A percentile compares a stretch with the other conserved stretches of the same genome.
These are phyloP conservation scores for Proisotoma minuta DNA, from an alignment of 2,888 invertebrate species.

Conservation along the genomic window DNA sequence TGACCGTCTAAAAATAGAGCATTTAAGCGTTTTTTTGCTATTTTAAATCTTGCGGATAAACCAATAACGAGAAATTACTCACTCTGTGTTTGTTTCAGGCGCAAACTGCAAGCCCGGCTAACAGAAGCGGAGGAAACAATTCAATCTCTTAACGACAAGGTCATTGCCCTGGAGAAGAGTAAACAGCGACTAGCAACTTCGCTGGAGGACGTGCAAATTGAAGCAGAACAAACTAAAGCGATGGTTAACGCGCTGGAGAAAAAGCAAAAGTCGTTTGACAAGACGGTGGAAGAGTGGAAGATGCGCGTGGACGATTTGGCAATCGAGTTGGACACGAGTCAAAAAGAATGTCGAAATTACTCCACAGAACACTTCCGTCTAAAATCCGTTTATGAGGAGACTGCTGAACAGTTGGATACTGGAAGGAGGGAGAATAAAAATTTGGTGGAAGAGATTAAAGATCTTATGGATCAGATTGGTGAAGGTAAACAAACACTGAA, in stretches of 20 bases:
- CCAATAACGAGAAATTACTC: too few species aligned
- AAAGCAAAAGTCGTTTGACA: conserved; percentile 99
- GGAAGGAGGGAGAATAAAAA: conserved; percentile 99
- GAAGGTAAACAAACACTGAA: too few species aligned
- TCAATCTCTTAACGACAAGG: conserved; percentile 96
- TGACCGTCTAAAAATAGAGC: too few species aligned
- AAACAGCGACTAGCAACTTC: conserved; percentile 94
- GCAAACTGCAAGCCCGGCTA: conserved; percentile 92
- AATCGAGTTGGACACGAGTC: conserved; percentile 95
- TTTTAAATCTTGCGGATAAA: background rate
- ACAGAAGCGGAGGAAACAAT: conserved; percentile 90
- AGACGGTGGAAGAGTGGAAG: conserved; percentile 99
- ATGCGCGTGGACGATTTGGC: conserved; percentile 96
- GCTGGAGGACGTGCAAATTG: conserved; percentile 95
- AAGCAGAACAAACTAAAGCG: conserved; percentile 94
- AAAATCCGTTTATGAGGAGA: conserved; percentile 93
- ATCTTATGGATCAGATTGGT: conserved; percentile 62
- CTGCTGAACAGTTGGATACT: conserved; percentile 94
- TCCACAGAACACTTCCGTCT: conserved; percentile 99
- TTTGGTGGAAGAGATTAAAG: conserved; percentile 98
- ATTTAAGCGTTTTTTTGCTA: too few species aligned
- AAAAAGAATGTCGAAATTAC: conserved; percentile 98
- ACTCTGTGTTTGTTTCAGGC: too few species aligned
- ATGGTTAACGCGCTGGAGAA: conserved; percentile 96
- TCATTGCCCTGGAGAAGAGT: conserved; percentile 93